Evolutionary conservation across 2,888 invertebrate species (phyloP).

Genomic region (Athrips mouffetella): DNA sequence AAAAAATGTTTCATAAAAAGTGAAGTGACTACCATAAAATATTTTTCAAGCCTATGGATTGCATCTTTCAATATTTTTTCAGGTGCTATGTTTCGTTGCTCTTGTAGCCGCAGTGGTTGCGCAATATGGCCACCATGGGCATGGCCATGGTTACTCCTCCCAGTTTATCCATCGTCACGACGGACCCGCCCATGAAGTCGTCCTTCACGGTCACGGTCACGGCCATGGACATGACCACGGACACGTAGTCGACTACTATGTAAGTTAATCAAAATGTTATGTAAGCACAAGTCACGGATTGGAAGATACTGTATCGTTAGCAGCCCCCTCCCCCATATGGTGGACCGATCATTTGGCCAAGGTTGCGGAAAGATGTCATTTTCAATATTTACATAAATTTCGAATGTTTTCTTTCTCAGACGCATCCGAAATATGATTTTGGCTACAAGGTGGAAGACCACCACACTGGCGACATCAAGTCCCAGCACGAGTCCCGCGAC

Average conservation of each 20-base stretch:
- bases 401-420: too few species aligned
- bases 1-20: constrained; percentile 4
- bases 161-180: constrained; percentile 55
- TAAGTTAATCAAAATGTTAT: background rate
- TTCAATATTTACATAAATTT: too few species aligned
- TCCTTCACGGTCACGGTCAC: constrained; percentile 40
- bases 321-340: too few species aligned
- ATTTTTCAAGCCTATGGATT: background rate
- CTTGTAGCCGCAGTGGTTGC: constrained; percentile 40
- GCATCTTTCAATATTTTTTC: background rate
- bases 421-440: constrained; percentile 40
- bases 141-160: constrained; percentile 56
- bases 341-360: too few species aligned
- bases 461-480: constrained; percentile 52
- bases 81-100: constrained; percentile 43
- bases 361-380: too few species aligned
- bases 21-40: background rate
- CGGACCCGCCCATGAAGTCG: constrained; percentile 49
- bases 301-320: too few species aligned
- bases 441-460: constrained; percentile 37
- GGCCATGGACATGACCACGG: constrained; percentile 36
- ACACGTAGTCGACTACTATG: constrained; percentile 31
- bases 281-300: background rate
- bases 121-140: constrained; percentile 42
- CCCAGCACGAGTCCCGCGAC: constrained; percentile 55